Conservation (phyloP, 37 sponge, comb jelly and placozoan species). For the Agelas oroides region DNA sequence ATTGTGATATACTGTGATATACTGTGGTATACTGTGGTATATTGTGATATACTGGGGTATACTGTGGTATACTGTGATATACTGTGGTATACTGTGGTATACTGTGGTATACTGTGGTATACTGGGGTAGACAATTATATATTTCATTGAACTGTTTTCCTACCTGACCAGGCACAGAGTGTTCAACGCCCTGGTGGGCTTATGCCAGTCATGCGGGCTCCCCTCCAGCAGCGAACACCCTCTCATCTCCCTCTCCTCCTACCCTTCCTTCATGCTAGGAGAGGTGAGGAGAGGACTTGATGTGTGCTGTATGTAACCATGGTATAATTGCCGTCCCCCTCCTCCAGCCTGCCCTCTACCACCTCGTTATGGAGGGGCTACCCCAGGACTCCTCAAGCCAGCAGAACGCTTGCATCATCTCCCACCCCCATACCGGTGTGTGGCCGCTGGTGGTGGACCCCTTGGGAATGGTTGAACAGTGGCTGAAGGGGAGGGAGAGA, state of each 20-base stretch:
- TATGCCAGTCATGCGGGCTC: conserved; percentile 9
- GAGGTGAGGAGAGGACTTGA: conserved; percentile 13
- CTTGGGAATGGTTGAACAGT: conserved; percentile 44
- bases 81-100: too few species aligned
- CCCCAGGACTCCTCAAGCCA: conserved; percentile 54
- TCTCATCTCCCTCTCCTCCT: conserved; percentile 9
- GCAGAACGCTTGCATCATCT: conserved; percentile 52
- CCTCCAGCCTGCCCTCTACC: conserved; percentile 41
- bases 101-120: too few species aligned
- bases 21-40: too few species aligned
- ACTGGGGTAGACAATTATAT: too few species aligned
- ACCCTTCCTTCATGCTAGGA: conserved; percentile 61
- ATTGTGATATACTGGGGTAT: too few species aligned
- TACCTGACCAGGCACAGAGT: conserved; percentile 7
- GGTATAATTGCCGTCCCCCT: neutral
- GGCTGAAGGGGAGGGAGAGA: conserved; percentile 38
- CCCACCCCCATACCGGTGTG: conserved; percentile 7
- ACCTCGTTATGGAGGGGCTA: conserved; percentile 55
- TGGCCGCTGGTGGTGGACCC: conserved; percentile 74
- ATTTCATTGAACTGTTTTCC: too few species aligned
- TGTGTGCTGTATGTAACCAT: neutral
- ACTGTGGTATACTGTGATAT: too few species aligned
- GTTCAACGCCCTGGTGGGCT: neutral
- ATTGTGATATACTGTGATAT: too few species aligned
- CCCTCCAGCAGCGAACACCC: conserved; percentile 3